phyloP scores from a whole-genome alignment of 2,113 vertebrate species.

The Urocitellus parryii region DNA sequence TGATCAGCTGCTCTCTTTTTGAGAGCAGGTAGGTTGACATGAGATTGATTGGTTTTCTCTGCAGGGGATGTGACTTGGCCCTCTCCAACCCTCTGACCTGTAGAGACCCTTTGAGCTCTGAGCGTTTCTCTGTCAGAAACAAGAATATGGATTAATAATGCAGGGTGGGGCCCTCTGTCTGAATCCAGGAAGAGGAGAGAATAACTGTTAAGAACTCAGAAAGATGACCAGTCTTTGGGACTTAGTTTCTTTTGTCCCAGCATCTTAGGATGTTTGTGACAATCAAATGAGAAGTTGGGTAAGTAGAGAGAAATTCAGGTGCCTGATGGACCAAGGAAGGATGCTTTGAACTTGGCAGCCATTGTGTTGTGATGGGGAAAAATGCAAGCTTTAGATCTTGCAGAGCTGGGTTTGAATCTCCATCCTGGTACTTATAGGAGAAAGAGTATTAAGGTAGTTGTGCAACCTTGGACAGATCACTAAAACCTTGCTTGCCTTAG shows the following conservation, averaged over 20 bases:
- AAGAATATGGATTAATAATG: not conserved
- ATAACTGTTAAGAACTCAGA: not conserved
- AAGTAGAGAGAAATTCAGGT: not conserved
- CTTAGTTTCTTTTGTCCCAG: not conserved
- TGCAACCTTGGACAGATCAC: not conserved
- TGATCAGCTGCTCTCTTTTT: conserved; percentile 74
- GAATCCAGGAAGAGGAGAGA: not conserved
- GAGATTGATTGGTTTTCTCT: conserved; percentile 80
- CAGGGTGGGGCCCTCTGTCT: not conserved
- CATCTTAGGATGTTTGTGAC: not conserved
- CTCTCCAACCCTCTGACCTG: conserved; percentile 53
- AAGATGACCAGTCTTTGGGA: not conserved
- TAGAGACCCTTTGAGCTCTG: conserved; percentile 28
- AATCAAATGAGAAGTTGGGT: not conserved
- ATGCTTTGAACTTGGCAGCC: not conserved
- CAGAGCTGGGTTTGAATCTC: not conserved
- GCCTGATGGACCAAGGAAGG: not conserved
- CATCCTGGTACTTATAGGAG: not conserved
- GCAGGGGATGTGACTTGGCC: conserved; percentile 20
- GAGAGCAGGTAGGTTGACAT: conserved; percentile 56
- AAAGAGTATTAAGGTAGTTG: not conserved
- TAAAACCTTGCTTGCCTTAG: not conserved
- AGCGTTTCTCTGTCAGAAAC: conserved; percentile 46
- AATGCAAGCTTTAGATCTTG: not conserved
- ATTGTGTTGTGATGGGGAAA: not conserved